Conservation (phyloP, 2,113 vertebrate genomes). For the Rhadina sibilatrix region DNA sequence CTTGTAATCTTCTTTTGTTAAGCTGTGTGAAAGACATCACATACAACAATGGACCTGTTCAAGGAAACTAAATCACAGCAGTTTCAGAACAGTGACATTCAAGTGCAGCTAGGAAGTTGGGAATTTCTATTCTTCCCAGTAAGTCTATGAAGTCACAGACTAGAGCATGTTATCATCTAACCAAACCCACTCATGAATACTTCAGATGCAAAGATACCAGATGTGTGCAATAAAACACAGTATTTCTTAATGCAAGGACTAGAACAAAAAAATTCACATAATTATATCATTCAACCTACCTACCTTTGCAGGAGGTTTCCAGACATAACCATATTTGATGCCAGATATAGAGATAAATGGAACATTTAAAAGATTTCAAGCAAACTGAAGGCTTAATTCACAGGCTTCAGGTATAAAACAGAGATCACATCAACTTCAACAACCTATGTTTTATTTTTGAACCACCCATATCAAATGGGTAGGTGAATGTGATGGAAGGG, state of each 20-base stretch:
- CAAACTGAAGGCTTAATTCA: constrained; percentile 39
- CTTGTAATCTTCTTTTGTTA: neutral
- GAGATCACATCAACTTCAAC: neutral
- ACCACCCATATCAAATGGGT: neutral
- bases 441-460: neutral
- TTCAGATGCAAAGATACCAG: neutral
- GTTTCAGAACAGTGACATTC: constrained; percentile 21
- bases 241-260: neutral
- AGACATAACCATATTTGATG: neutral
- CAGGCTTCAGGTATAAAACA: constrained; percentile 27
- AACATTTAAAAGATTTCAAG: neutral
- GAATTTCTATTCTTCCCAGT: constrained; percentile 9
- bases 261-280: neutral
- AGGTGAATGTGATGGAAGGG: neutral
- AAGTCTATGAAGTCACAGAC: constrained; percentile 6
- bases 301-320: neutral
- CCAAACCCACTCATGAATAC: neutral
- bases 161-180: neutral
- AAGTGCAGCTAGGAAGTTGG: constrained; percentile 2
- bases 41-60: neutral
- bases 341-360: neutral
- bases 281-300: neutral
- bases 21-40: neutral
- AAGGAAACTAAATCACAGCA: neutral
- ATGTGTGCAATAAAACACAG: neutral